A percentile compares a stretch with the other conserved stretches of the same genome.
phyloP scores from a whole-genome alignment of 2,888 invertebrate species.

The Ernsta delagoae region DNA sequence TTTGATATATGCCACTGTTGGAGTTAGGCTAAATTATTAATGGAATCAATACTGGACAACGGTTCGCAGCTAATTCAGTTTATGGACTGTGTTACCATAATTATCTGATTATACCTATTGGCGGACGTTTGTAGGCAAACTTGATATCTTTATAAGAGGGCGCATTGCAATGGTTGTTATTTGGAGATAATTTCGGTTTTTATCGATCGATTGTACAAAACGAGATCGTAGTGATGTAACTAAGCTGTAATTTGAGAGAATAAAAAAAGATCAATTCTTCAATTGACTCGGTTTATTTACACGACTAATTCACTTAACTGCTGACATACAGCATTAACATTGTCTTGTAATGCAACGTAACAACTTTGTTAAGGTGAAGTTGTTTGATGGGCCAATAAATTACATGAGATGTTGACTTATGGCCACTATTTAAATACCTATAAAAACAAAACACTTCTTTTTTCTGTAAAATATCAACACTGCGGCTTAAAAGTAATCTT shows the following conservation, averaged over 20 bases:
- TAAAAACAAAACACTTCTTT: too few species aligned
- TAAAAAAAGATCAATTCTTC: slow-evolving; percentile 36
- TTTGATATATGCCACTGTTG: slow-evolving; percentile 70
- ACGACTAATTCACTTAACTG: slow-evolving; percentile 64
- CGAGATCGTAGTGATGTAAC: slow-evolving; percentile 6
- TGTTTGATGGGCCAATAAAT: too few species aligned
- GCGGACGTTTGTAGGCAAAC: slow-evolving; percentile 44
- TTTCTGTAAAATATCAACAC: too few species aligned
- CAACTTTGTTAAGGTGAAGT: slow-evolving; percentile 59
- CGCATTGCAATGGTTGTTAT: slow-evolving; percentile 6
- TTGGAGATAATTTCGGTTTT: slow-evolving; percentile 10
- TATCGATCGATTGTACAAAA: slow-evolving; percentile 18
- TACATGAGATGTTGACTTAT: too few species aligned
- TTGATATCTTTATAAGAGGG: slow-evolving; percentile 41
- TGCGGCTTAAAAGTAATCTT: too few species aligned
- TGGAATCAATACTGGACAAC: slow-evolving; percentile 50
- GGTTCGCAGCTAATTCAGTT: slow-evolving; percentile 42
- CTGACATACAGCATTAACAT: slow-evolving; percentile 58
- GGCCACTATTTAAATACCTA: too few species aligned
- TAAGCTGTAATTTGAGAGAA: slow-evolving; percentile 15
- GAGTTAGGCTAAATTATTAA: slow-evolving; percentile 51
- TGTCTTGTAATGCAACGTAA: slow-evolving; percentile 56
- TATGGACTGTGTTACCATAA: slow-evolving; percentile 28
- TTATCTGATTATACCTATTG: slow-evolving; percentile 48
- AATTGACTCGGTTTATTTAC: slow-evolving; percentile 53